Base-by-base conservation (phyloP, 2,797 vertebrate genomes). In the Pygocentrus nattereri region DNA sequence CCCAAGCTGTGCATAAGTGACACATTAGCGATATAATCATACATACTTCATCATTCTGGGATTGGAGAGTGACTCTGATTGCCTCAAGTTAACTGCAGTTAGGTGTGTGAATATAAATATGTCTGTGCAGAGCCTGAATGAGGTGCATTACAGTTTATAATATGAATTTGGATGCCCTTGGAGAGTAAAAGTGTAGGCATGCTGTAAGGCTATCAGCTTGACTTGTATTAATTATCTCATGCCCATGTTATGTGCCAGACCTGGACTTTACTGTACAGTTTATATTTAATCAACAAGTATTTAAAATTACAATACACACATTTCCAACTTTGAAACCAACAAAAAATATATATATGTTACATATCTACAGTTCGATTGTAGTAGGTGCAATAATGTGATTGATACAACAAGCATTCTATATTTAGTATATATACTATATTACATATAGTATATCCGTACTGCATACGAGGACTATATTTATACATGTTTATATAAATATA, bases 271-370 rank as follows among this genome's bases (percentile, higher is more conserved):
- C 92, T 95, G 92, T 94, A 95, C 94, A 93, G 88, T 91, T 94
- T 92, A 90, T 93, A 92, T 93, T 93, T 91, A 92, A 93, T 93
- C 92, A 95, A 95, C 93, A 95, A 95, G 93, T 95, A 93, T 94
- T 92, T 93, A 91, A 91, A 93, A 89, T 91, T 89, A 93, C 89
- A 93, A 93, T 91, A 91, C 69, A 83, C 62, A 73, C 74, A 92
- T 92, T 90, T 90, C 85, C 84, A 64, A 91, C 89, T 91, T 88
- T 88, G 85, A 92, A 91, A 94, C 90, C 82, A 82, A 78, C 75
- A 44, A 61, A 86, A 54, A 30, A 52, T 85, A 54, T 94, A 94
- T 94, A 87, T 94, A 94, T 94, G 90, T 94, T 94, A 94, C 93
- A 95, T 95, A 95, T 95, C 94, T 95, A 95, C 94, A 95, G 90